Evolutionary conservation across 2,888 invertebrate species (phyloP).

Genomic region (Tenthredo notha): DNA sequence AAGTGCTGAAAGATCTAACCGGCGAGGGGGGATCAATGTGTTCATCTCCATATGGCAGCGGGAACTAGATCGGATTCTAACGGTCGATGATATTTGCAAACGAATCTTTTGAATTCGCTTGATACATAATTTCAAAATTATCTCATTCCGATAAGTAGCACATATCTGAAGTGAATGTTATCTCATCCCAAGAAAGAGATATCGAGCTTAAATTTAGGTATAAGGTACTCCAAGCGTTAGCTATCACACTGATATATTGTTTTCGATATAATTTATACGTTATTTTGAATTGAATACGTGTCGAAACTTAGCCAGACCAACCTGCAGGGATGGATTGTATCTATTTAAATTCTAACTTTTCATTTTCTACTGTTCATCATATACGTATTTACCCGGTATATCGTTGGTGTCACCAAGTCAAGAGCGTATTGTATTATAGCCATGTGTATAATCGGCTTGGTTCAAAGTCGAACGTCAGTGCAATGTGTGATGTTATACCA

Average conservation of each 20-base stretch:
- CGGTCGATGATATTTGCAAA: neutral
- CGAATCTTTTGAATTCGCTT: neutral
- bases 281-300: neutral
- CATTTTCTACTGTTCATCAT: neutral
- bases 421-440: neutral
- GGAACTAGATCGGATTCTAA: neutral
- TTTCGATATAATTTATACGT: neutral
- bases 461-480: neutral
- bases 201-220: neutral
- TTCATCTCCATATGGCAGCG: neutral
- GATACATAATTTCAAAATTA: neutral
- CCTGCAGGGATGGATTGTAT: neutral
- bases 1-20: neutral
- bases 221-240: neutral
- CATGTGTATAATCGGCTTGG: neutral
- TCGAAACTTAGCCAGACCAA: neutral
- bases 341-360: neutral
- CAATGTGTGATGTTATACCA: neutral
- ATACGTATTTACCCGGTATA: neutral
- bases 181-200: neutral
- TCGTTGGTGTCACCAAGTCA: neutral
- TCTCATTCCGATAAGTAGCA: neutral
- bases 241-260: neutral
- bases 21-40: neutral
- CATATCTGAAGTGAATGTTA: neutral